phyloP scores from a whole-genome alignment of 2,888 invertebrate genomes.

The Philonicus albiceps region DNA sequence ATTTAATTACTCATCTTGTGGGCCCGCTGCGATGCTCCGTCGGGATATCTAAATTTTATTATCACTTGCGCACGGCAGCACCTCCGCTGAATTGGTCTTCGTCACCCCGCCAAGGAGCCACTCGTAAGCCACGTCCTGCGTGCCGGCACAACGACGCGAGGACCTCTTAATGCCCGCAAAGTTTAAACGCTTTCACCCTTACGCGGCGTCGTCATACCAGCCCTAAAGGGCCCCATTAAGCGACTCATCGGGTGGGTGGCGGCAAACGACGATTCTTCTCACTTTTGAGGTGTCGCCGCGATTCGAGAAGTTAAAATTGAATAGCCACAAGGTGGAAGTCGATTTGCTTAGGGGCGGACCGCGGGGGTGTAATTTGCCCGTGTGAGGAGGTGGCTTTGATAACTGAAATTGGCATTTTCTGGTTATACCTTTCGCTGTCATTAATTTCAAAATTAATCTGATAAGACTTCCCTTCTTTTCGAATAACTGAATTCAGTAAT shows the following conservation, averaged over 20 bases:
- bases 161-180: constrained; percentile 22
- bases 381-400: neutral
- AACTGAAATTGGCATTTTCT: constrained; percentile 42
- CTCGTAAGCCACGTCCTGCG: constrained; percentile 22
- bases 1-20: constrained; percentile 49
- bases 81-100: neutral
- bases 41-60: constrained; percentile 20
- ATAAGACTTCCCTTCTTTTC: constrained; percentile 14
- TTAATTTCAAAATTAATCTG: constrained; percentile 46
- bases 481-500: neutral
- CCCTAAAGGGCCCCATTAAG: neutral
- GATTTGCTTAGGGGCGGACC: neutral
- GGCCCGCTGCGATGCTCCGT: neutral
- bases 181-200: constrained; percentile 18
- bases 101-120: neutral
- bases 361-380: neutral
- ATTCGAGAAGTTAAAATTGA: neutral
- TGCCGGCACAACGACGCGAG: neutral
- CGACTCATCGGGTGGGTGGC: neutral
- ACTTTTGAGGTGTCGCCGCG: constrained; percentile 40
- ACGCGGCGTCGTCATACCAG: neutral
- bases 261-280: constrained; percentile 23
- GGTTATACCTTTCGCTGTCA: constrained; percentile 39
- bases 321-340: neutral
- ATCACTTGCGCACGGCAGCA: constrained; percentile 7